Evolutionary conservation across 2,888 invertebrate species (phyloP).

Genomic region (Pemphredon lugubris): DNA sequence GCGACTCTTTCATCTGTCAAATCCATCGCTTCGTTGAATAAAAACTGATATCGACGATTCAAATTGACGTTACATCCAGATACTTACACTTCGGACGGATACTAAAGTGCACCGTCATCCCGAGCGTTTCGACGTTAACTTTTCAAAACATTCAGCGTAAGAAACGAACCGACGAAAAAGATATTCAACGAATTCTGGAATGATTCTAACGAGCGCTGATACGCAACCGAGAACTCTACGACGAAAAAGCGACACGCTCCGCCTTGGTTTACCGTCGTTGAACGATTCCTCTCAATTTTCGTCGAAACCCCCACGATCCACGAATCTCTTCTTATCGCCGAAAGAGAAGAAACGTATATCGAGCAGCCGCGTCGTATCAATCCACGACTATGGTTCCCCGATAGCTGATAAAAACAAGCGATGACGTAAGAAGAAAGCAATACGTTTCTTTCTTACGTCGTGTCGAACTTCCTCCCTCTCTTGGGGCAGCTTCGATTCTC

Average conservation of each 20-base stretch:
- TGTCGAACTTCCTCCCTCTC: slow-evolving; percentile 14
- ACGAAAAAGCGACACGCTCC: slow-evolving; percentile 39
- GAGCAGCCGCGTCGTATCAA: slow-evolving; percentile 43
- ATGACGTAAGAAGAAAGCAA: slow-evolving; percentile 53
- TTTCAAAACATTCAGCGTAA: background rate
- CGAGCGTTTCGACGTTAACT: no score
- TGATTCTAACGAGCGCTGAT: slow-evolving; percentile 13
- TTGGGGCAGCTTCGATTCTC: background rate
- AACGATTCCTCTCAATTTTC: slow-evolving; percentile 41
- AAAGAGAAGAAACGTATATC: slow-evolving; percentile 26
- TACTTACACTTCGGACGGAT: no score
- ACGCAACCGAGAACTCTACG: background rate
- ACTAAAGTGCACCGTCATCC: no score
- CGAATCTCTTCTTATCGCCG: slow-evolving; percentile 30
- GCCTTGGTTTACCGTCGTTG: background rate
- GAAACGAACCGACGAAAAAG: background rate
- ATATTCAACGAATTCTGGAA: background rate
- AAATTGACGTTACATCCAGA: no score
- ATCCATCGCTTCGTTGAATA: no score
- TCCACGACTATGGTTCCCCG: slow-evolving; percentile 25
- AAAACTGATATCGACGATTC: no score
- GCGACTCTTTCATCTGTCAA: no score
- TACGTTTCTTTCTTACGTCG: slow-evolving; percentile 61
- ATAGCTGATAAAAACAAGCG: slow-evolving; percentile 54
- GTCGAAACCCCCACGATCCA: slow-evolving; percentile 32